phyloP scores from a whole-genome alignment of 1,140 invertebrate species.

The Lithobius niger region DNA sequence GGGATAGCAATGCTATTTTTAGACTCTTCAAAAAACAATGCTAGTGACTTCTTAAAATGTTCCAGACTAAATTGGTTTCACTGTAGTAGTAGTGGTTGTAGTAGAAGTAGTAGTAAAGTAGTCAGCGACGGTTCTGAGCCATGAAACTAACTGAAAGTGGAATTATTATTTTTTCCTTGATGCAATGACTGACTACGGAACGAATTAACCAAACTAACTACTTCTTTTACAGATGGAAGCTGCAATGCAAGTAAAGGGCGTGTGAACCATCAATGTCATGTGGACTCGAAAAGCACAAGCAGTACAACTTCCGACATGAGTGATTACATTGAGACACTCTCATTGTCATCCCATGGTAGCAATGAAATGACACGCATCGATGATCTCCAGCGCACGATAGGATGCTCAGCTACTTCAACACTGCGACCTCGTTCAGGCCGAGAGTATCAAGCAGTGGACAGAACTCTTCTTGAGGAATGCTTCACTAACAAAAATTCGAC shows the following conservation, averaged over 20 bases:
- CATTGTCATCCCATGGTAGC: conserved; percentile 61
- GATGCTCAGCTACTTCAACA: too few relatives aligned
- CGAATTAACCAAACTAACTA: too few relatives aligned
- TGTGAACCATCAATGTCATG: neutral
- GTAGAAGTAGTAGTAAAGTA: too few relatives aligned
- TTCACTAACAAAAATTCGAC: neutral
- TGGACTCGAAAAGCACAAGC: conserved; percentile 53
- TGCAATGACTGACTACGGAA: too few relatives aligned
- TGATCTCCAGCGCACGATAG: conserved; percentile 42
- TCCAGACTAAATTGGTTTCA: too few relatives aligned
- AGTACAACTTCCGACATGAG: conserved; percentile 75
- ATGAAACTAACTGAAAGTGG: too few relatives aligned
- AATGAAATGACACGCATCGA: conserved; percentile 37
- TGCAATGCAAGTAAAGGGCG: neutral
- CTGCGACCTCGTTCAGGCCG: conserved; percentile 75
- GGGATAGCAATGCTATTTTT: too few relatives aligned
- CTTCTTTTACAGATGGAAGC: neutral
- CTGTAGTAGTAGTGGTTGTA: too few relatives aligned
- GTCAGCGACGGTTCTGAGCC: too few relatives aligned
- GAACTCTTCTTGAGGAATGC: conserved; percentile 40
- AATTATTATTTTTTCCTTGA: too few relatives aligned
- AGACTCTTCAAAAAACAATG: too few relatives aligned
- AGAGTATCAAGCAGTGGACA: conserved; percentile 70
- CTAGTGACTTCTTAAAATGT: too few relatives aligned
- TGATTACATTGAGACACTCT: conserved; percentile 71